Evolutionary conservation across 2,797 vertebrate species (phyloP), one percentile per base, ranked within the genome.

Genomic region (Sandelia bainsii): DNA sequence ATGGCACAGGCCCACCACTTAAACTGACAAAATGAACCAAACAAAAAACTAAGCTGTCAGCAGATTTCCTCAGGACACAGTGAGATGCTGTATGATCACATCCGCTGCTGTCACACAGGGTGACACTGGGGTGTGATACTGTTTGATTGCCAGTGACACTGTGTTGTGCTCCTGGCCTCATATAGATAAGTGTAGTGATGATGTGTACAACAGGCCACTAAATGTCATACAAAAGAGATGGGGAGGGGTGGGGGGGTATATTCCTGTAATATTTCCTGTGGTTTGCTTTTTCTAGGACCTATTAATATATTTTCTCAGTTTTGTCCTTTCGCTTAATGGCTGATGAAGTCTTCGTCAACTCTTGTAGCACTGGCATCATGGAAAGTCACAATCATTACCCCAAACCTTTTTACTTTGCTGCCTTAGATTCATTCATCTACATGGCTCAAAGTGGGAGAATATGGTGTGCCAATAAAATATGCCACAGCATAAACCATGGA

Each of bases 111-210:
- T 79, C 70, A 69, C 57, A 64, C 69, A 68, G 46, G 40, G 53
- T 23, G 20, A 32, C 32, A 32, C 32, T 32, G 4, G 39, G 37
- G 49, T 60, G 77, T 82, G 90, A 91, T 90, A 86, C 62, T n/a
- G 42, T 71, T 78, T 91, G 88, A 93, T 76, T 87, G 88, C 85
- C 87, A 86, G 58, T 80, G 72, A 58, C 80, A 77, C 53, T 46
- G 72, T 69, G 62, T 62, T 75, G 77, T 72, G 76, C 73, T 73
- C 37, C 81, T 85, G 82, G 54, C 37, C 61, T 75, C 53, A 57
- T 32, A 27, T 12, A 85, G 89, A 92, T 92, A 91, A 91, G 78
- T 32, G 22, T 0, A 1, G 40, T 0, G 5, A 61, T 75, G 83
- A 89, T 37, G 59, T 9, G 13, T 20, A 37, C 40, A 9, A 6